Percentiles rank a stretch among this genome's conserved stretches.
These are phyloP conservation scores for Spea bombifrons DNA, from an alignment of 2,113 vertebrate genomes.

Conservation along the genomic window DNA sequence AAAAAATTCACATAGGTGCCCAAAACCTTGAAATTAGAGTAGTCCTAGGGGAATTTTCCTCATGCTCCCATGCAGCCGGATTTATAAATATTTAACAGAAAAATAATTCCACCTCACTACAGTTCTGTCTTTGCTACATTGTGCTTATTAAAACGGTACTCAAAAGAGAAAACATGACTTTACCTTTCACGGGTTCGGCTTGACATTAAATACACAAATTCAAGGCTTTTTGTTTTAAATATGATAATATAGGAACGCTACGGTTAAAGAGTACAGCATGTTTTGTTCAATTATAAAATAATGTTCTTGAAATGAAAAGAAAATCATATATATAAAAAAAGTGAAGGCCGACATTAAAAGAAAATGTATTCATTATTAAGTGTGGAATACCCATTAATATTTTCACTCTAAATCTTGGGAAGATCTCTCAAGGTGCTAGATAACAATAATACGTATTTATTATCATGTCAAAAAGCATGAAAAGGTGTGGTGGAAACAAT, in stretches of 20 bases:
- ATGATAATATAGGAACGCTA: background rate
- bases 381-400: background rate
- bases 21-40: no score
- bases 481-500: background rate
- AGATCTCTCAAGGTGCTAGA: background rate
- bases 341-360: background rate
- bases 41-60: no score
- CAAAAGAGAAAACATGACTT: no score
- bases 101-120: no score
- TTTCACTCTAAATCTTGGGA: background rate
- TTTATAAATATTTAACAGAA: no score
- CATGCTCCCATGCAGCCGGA: no score
- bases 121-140: no score
- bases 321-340: background rate
- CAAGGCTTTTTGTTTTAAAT: background rate
- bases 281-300: background rate
- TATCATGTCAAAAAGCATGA: conserved; percentile 1
- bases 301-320: background rate
- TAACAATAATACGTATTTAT: background rate
- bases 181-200: no score
- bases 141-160: no score
- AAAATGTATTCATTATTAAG: background rate
- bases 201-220: background rate
- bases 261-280: background rate
- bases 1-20: no score